These are phyloP conservation scores for Perccottus glenii DNA, from an alignment of 2,113 vertebrate species.

Conservation along the genomic window DNA sequence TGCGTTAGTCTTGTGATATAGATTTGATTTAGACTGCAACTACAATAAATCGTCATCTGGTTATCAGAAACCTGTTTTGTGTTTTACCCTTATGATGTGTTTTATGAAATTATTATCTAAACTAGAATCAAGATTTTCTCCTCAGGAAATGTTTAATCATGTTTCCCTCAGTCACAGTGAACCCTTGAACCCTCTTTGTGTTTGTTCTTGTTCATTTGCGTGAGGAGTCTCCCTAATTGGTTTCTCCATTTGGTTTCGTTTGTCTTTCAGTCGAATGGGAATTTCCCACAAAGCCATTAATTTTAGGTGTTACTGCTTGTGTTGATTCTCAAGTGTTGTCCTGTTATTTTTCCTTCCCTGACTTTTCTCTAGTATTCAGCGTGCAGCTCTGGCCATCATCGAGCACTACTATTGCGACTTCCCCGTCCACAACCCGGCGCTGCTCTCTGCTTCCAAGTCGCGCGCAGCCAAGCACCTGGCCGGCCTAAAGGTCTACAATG, in stretches of 20 bases:
- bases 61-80: neutral
- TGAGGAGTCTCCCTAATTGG: slow-evolving; percentile 2
- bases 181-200: neutral
- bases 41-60: neutral
- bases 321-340: neutral
- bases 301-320: neutral
- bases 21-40: too few relatives aligned
- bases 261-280: slow-evolving; percentile 8
- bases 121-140: too few relatives aligned
- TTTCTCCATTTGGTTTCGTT: neutral
- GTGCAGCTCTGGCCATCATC: slow-evolving; percentile 88
- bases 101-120: too few relatives aligned
- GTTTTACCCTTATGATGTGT: neutral
- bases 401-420: slow-evolving; percentile 96
- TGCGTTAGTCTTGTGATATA: neutral
- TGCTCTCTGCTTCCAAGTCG: slow-evolving; percentile 87
- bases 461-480: slow-evolving; percentile 87
- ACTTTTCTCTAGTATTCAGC: slow-evolving; percentile 84
- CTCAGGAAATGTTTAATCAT: neutral
- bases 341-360: neutral
- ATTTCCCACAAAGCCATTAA: slow-evolving; percentile 6
- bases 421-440: slow-evolving; percentile 87
- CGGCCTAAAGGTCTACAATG: slow-evolving; percentile 89
- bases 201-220: neutral
- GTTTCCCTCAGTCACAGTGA: neutral